Percentiles rank a stretch among this genome's conserved stretches.
These are phyloP conservation scores for Synergus itoensis DNA, from an alignment of 2,888 invertebrate genomes.

Conservation along the genomic window DNA sequence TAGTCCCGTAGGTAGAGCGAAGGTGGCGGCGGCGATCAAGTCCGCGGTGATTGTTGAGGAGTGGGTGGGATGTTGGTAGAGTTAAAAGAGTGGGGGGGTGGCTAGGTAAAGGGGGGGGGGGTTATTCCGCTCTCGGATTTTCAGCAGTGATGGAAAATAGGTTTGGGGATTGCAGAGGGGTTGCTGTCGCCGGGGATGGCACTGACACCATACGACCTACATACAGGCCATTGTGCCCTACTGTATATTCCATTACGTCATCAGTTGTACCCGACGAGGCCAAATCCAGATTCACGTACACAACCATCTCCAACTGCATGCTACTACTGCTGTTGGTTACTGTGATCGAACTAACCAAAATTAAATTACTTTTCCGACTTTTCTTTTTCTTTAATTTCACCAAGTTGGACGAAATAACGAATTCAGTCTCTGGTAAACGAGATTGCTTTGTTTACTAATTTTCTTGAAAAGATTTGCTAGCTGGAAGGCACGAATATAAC, in stretches of 20 bases:
- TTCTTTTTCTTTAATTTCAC: not conserved
- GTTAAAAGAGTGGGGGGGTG: not conserved
- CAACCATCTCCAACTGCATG: not conserved
- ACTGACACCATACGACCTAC: constrained; percentile 72
- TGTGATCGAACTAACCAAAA: constrained; percentile 6
- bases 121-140: constrained; percentile 43
- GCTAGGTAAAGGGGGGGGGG: not conserved
- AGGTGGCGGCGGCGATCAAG: constrained; percentile 26
- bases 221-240: constrained; percentile 73
- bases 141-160: constrained; percentile 53
- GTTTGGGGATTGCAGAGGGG: constrained; percentile 59
- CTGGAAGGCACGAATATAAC: no score
- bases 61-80: not conserved
- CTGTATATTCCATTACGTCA: constrained; percentile 71
- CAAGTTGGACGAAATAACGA: not conserved
- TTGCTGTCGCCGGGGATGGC: constrained; percentile 57
- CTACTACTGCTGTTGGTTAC: constrained; percentile 19
- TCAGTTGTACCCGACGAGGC: constrained; percentile 61
- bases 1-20: not conserved
- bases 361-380: constrained; percentile 3
- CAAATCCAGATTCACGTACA: constrained; percentile 53
- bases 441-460: no score
- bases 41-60: constrained; percentile 20
- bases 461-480: no score
- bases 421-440: not conserved